Evolutionary conservation across 2,113 vertebrate species (phyloP), one percentile per base, ranked within the genome.

Genomic region (Balaenoptera acutorostrata): DNA sequence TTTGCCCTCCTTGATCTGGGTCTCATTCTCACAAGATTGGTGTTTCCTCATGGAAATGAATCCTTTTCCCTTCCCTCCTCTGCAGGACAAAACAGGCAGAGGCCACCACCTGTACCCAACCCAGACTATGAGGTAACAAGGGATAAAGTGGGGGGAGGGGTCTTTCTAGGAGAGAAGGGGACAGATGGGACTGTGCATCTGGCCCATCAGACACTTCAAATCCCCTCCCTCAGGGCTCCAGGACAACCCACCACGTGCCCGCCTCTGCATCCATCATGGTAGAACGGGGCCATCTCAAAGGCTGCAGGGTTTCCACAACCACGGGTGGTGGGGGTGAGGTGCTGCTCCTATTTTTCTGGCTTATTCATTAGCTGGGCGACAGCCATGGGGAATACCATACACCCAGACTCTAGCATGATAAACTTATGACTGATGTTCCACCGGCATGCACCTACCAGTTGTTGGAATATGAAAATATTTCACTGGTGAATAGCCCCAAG

Each of bases 111-210:
- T 0, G 98, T 99, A 18, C 99, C 99, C 25, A 99, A 99, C 90
- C 99, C 99, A 0, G 99, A 99, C 97, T 99, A 99, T 0, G 99
- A 99, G 99, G 99, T 99, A 98, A 88, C 61, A 8, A 44, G 4
- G 23, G 66, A 84, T 64, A 31, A 31, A 41, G 31, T 27, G 12
- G 61, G 72, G 41, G 31, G 12, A 29, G 12, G 57, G 31, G 10
- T 8, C 20, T 49, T 46, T 59, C 92, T n/a, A 17, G 20, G 41
- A 75, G 52, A 61, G 15, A 71, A 33, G 11, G 31, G n/a, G n/a
- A n/a, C 17, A 64, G 39, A 14, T 17, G 39, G 74, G 39, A 46
- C 20, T 29, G 13, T 20, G 13, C 72, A 29, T 55, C 63, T 64
- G 14, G 44, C 63, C 78, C 36, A 9, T n/a, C 66, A 44, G 55